phyloP scores from a whole-genome alignment of 2,113 vertebrate genomes.

The Tragulus kanchil region DNA sequence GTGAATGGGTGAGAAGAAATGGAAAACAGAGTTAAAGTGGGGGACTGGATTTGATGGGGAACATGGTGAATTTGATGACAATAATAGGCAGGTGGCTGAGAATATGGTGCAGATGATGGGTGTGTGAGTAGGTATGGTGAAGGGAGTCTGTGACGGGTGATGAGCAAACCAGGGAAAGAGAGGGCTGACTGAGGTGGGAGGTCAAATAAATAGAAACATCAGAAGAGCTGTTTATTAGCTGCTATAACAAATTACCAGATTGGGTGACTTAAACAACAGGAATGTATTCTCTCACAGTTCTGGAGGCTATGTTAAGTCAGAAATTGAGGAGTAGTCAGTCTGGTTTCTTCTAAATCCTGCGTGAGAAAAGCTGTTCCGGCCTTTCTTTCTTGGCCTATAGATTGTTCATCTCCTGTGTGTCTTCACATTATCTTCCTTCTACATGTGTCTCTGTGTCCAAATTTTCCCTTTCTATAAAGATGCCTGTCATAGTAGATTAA shows the following conservation, averaged over 20 bases:
- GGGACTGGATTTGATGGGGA: not conserved
- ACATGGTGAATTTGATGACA: not conserved
- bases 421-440: not conserved
- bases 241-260: not conserved
- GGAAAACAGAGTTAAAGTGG: not conserved
- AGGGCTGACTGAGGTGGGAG: too few species aligned
- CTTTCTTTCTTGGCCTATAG: not conserved
- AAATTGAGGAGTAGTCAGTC: not conserved
- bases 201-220: not conserved
- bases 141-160: not conserved
- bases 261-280: not conserved
- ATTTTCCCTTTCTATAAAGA: not conserved
- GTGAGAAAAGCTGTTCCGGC: not conserved
- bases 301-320: not conserved
- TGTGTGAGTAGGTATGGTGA: not conserved
- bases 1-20: not conserved
- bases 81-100: not conserved
- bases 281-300: not conserved
- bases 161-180: not conserved
- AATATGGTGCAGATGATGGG: not conserved
- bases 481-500: not conserved
- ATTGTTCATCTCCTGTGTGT: not conserved
- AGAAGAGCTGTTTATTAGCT: not conserved
- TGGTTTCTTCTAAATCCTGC: not conserved
- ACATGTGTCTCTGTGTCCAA: not conserved